Base-by-base conservation (phyloP, 2,888 invertebrate species). In the Diarsia mendica region DNA sequence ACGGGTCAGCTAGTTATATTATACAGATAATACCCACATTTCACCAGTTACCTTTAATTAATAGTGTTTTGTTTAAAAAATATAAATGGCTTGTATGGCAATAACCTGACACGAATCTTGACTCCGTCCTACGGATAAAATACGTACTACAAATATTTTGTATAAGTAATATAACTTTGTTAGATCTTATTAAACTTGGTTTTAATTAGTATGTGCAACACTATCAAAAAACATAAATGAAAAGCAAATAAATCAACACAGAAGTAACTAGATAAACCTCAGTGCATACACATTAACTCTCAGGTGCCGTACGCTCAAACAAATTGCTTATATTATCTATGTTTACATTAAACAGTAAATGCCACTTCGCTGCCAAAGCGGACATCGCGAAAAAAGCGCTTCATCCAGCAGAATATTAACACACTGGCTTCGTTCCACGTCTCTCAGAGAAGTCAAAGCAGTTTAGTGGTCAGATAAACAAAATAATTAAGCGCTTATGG, bases 391-490 rank as follows among this genome's bases (percentile, higher is more conserved):
- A 79, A 83, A 83, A 86, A 77, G 51, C 78, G 61, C 51, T 79
- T 23, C 46, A 75, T 64, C 72, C 76, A 61, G 61, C 71, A 61
- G 55, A 79, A 80, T 78, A 80, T 83, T 83, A 88, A 69, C 77
- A 72, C 72, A 82, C 89, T 91, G 90, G 90, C 90, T 86, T 71
- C 53, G 84, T 88, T 90, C 90, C 90, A 90, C 85, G 78, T 82
- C 83, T 87, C 85, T 80, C 82, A 71, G 83, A 82, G 85, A 86
- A 92, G 91, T 92, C 91, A 88, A 88, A 90, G 91, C 92, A 91
- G 92, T 94, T 94, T 93, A 94, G 92, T 93, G 94, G 94, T 94
- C 93, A 94, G 94, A 94, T 94, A 94, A 94, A 95, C 94, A 93
- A 94, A 94, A 95, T 94, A 94, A 94, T 94, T 93, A 94, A 94